Evolutionary conservation across 2,888 invertebrate genomes (phyloP).

Genomic region (Trachelus stipa): DNA sequence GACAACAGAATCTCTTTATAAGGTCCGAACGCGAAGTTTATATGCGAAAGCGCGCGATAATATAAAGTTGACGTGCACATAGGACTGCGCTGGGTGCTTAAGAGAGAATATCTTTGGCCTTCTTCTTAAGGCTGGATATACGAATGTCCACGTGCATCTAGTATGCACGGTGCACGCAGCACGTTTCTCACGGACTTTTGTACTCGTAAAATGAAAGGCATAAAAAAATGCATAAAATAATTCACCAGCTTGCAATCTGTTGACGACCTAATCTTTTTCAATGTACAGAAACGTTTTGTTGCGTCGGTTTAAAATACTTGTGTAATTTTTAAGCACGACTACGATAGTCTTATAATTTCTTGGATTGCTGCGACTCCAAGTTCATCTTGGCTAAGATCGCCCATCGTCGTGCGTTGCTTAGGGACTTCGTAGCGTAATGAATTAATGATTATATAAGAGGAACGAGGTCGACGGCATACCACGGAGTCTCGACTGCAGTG

Average conservation of each 20-base stretch:
- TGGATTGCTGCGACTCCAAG: background rate
- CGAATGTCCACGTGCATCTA: background rate
- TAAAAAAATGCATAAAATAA: background rate
- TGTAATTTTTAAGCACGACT: background rate
- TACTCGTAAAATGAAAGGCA: background rate
- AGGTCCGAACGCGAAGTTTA: constrained; percentile 40
- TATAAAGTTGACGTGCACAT: constrained; percentile 16
- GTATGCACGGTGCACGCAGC: background rate
- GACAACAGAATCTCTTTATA: constrained; percentile 59
- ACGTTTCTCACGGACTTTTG: background rate
- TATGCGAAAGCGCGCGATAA: constrained; percentile 19
- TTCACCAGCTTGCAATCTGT: background rate
- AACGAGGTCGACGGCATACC: constrained; percentile 5
- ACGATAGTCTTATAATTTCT: background rate
- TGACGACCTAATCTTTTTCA: background rate
- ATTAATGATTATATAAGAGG: constrained; percentile 7
- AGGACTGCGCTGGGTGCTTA: background rate
- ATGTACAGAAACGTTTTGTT: too few species aligned
- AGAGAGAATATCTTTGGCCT: background rate
- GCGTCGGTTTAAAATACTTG: too few species aligned
- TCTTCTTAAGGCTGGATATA: background rate
- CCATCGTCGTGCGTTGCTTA: background rate
- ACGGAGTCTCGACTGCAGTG: background rate
- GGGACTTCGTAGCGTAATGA: background rate
- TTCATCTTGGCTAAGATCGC: background rate